Evolutionary conservation across 1,140 invertebrate genomes (phyloP), one percentile per base, ranked within the genome.

Genomic region (Polyergus mexicanus): DNA sequence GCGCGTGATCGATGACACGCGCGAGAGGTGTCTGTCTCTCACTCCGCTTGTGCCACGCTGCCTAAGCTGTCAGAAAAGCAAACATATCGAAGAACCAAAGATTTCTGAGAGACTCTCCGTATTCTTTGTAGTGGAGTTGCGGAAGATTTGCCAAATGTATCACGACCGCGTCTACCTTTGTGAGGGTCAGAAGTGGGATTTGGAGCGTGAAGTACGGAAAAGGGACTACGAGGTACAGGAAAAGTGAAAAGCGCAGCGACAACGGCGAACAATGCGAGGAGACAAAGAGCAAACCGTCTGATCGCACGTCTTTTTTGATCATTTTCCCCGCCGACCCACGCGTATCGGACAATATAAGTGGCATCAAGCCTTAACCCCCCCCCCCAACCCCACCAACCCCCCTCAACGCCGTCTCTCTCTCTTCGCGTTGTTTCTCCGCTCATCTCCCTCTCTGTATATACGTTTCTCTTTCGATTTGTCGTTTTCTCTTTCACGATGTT

Each of bases 111-210:
- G 92, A 92, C 86, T 94, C 91, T 94, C 89, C 92, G 93, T 95
- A 92, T 95, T 95, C 92, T 95, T 96, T 97, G 95, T 97, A 98
- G 97, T 96, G 95, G 95, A 96, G 95, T 96, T 98, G 96, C 97
- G 97, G 97, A 96, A 96, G 96, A 98, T 99, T 96, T 97, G 98
- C 96, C 97, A 98, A 97, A 97, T 98, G 96, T 98, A 99, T 97
- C 97, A 98, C 97, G 97, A 98, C 95, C 98, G 98, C 96, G 97
- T 99, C 96, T 97, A 97, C 97, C 96, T 98, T 96, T 98, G 99
- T 96, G 99, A 99, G 97, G 98, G 98, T 96, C 98, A 99, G 96
- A 99, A 99, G 97, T 99, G 98, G 97, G 99, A 99, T 98, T 98
- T 99, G 97, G 99, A 99, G 97, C 97, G 98, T 96, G 98, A 99